A percentile compares a stretch with the other conserved stretches of the same genome.
phyloP scores from a whole-genome alignment of 2,888 invertebrate species.

The Pycnomerus fuliginosus region DNA sequence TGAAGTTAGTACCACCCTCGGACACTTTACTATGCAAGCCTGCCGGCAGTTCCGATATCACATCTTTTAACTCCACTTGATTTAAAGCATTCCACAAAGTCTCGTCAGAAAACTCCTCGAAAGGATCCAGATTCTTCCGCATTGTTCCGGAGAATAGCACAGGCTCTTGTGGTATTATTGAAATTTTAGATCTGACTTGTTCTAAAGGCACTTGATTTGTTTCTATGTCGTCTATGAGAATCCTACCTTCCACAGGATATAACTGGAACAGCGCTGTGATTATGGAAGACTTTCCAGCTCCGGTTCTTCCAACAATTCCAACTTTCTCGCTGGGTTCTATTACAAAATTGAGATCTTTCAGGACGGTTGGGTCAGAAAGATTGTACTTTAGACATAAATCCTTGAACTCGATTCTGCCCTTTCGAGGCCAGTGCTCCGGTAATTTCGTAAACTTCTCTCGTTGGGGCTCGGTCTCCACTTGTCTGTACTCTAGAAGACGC shows the following conservation, averaged over 20 bases:
- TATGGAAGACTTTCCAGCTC: conserved; percentile 81
- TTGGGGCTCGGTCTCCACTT: conserved; percentile 40
- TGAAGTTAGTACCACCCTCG: conserved; percentile 62
- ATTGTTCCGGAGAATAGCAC: conserved; percentile 77
- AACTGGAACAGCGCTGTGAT: conserved; percentile 80
- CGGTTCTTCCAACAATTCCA: conserved; percentile 80
- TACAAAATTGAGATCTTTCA: conserved; percentile 68
- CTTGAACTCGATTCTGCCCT: conserved; percentile 68
- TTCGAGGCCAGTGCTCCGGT: conserved; percentile 69
- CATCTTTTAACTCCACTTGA: conserved; percentile 52
- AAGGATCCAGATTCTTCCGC: conserved; percentile 49
- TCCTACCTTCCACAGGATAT: conserved; percentile 73
- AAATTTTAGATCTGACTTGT: conserved; percentile 72
- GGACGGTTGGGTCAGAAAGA: conserved; percentile 68
- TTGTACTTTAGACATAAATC: conserved; percentile 73
- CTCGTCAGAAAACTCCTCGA: conserved; percentile 41
- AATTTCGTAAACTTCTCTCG: conserved; percentile 47
- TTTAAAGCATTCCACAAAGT: conserved; percentile 41
- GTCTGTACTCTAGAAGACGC: conserved; percentile 41
- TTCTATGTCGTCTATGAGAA: conserved; percentile 78
- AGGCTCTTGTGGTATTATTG: conserved; percentile 86
- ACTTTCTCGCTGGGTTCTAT: conserved; percentile 73
- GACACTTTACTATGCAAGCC: conserved; percentile 47
- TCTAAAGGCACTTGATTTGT: conserved; percentile 71
- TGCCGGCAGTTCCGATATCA: conserved; percentile 62